Evolutionary conservation across 2,113 vertebrate genomes (phyloP), one percentile per base, ranked within the genome.

Genomic region (Aplodontia rufa): DNA sequence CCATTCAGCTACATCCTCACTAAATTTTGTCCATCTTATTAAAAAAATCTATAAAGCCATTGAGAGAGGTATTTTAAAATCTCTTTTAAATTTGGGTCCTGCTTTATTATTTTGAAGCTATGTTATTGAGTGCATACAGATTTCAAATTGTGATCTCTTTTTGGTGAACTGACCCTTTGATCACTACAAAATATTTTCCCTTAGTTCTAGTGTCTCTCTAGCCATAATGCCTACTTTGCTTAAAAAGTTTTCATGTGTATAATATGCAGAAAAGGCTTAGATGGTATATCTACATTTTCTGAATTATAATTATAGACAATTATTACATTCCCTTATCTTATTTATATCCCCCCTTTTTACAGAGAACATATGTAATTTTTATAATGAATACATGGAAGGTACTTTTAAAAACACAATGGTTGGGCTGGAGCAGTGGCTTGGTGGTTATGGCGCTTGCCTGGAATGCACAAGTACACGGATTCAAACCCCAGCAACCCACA

Each of bases 81-180:
- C 8, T 84, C 28, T 42, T 10, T 88, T 66, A 62, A n/a, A 49
- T n/a, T 78, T 83, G 60, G 55, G 14, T 55, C 89, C 64, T 85
- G 47, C 32, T 80, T 55, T 93, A 45, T 79, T 84, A 79, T 72
- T 72, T 90, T 64, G n/a, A 93, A 90, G 37, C 45, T 62, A 83
- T 74, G 19, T 72, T 32, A 9, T 71, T 71, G 40, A 22, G 13
- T 86, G 22, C 14, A 62, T 51, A 51, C 16, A 78, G 66, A n/a
- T 82, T 87, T 96, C 22, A 9, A 76, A 76, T 69, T 87, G 8
- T 53, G 62, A 47, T 55, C 42, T 78, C 45, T 66, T 94, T 72
- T 53, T 88, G 24, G 32, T 53, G 35, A 78, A 24, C 32, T 84
- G 53, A 87, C 35, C 11, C 37, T 62, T 84, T 78, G 19, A 55